Percentiles rank a stretch among this genome's conserved stretches.
Conservation (phyloP, 2,888 invertebrate species). For the Halictus ligatus region DNA sequence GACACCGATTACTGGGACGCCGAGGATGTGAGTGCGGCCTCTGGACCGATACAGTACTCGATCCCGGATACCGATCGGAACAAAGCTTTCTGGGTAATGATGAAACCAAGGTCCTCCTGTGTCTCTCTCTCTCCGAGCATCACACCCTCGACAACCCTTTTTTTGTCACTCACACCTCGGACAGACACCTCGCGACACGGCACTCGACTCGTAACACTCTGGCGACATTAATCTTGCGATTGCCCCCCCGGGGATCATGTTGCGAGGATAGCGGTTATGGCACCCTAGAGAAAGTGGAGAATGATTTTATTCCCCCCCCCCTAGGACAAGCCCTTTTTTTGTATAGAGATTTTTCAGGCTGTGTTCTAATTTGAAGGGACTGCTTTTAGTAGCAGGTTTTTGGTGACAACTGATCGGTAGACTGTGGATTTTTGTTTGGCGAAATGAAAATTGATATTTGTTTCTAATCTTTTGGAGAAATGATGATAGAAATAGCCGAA, state of each 20-base stretch:
- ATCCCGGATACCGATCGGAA: constrained; percentile 77
- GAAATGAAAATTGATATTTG: too few species aligned
- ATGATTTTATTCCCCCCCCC: neutral
- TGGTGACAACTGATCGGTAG: neutral
- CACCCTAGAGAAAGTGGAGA: neutral
- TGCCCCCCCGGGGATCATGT: neutral
- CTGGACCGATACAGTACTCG: constrained; percentile 76
- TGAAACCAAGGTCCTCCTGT: constrained; percentile 50
- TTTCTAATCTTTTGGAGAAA: too few species aligned
- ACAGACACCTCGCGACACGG: neutral
- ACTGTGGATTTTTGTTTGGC: too few species aligned
- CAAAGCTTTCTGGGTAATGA: constrained; percentile 83
- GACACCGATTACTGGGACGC: constrained; percentile 76
- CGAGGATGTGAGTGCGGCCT: constrained; percentile 70
- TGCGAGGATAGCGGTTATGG: neutral
- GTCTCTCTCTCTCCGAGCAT: constrained; percentile 42
- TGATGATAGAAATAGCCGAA: too few species aligned
- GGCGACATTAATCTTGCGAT: neutral
- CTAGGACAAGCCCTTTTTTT: neutral
- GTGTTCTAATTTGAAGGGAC: neutral
- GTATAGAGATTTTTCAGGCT: neutral
- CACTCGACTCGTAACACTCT: constrained; percentile 3
- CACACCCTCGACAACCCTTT: neutral
- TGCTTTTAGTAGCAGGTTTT: neutral
- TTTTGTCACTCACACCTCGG: constrained; percentile 15